phyloP scores from a whole-genome alignment of 2,888 invertebrate genomes.

The Pammene fasciana region DNA sequence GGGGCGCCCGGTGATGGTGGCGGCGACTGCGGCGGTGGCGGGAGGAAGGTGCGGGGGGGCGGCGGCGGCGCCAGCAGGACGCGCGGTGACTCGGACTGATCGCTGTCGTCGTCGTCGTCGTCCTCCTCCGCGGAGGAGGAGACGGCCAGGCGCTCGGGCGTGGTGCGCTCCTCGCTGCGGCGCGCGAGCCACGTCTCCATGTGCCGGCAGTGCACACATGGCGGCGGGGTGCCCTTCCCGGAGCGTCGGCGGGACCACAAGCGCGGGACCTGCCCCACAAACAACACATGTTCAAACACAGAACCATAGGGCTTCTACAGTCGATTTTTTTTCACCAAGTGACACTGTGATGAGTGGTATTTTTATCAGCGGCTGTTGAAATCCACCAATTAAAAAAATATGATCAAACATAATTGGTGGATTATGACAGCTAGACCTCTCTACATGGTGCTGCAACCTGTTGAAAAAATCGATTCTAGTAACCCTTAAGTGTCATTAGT shows the following conservation, averaged over 20 bases:
- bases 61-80: constrained; percentile 86
- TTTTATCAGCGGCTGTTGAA: no score
- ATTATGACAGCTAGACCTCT: no score
- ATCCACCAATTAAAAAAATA: no score
- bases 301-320: not conserved
- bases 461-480: no score
- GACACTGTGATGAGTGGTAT: no score
- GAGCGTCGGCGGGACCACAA: constrained; percentile 86
- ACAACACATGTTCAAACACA: constrained; percentile 19
- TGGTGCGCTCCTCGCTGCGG: constrained; percentile 70
- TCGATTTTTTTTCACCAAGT: no score
- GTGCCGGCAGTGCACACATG: constrained; percentile 90
- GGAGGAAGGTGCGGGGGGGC: constrained; percentile 68
- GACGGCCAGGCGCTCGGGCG: constrained; percentile 67
- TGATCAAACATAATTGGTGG: no score
- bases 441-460: no score
- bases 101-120: constrained; percentile 81
- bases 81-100: constrained; percentile 77
- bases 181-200: constrained; percentile 88
- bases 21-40: constrained; percentile 71
- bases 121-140: constrained; percentile 77
- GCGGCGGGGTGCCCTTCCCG: constrained; percentile 86
- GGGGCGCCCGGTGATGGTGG: constrained; percentile 82
- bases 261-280: constrained; percentile 80
- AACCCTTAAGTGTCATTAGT: no score